Evolutionary conservation across 2,797 vertebrate species (phyloP).

Genomic region (Eidolon dupreanum): DNA sequence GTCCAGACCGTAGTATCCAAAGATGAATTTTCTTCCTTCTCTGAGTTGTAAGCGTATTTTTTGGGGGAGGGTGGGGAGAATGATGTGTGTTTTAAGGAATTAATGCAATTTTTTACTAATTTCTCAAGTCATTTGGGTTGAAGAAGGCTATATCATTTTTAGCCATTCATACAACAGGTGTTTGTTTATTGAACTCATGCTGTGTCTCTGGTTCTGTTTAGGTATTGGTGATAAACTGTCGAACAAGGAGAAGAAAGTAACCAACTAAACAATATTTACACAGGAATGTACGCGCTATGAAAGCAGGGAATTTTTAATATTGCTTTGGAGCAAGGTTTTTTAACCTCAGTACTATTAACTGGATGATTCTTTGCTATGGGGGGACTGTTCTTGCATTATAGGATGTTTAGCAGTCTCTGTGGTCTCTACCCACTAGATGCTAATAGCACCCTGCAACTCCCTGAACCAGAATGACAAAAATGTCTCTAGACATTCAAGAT

Average conservation of each 20-base stretch:
- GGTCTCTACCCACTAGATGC: not conserved
- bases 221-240: not conserved
- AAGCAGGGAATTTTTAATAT: not conserved
- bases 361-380: not conserved
- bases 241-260: not conserved
- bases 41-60: conserved; percentile 83
- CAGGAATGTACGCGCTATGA: not conserved
- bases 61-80: not conserved
- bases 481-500: not conserved
- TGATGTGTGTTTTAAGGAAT: conserved; percentile 37
- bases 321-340: not conserved
- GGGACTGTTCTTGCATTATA: not conserved
- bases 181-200: conserved; percentile 21
- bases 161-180: not conserved
- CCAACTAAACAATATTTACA: not conserved
- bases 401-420: not conserved
- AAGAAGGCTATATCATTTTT: conserved; percentile 25
- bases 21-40: conserved; percentile 83
- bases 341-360: not conserved
- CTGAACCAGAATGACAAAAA: not conserved
- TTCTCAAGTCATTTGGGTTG: conserved; percentile 2
- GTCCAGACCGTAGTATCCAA: conserved; percentile 67
- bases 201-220: not conserved
- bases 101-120: not conserved
- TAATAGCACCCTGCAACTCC: not conserved